Evolutionary conservation across 2,888 invertebrate species (phyloP), one percentile per base, ranked within the genome.

Genomic region (Kuschelorhynchus macadamiae): DNA sequence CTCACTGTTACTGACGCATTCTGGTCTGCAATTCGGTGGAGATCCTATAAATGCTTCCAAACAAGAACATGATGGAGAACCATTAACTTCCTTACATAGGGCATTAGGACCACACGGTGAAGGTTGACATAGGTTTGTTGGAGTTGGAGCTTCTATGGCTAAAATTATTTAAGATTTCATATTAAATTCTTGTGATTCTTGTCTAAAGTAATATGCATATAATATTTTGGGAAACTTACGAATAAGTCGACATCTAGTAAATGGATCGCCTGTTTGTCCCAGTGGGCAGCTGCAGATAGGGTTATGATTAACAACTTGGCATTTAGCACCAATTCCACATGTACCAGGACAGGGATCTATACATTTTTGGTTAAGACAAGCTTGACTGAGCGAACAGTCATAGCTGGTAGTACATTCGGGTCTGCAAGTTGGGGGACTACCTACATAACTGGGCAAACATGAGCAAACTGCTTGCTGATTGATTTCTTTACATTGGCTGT

Each of bases 301-400:
- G 61, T 88, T 85, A 71, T 89, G 94, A 77, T 94, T 93, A 57
- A 92, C 88, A 12, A 92, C 92, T 76, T 91, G 90, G 79, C 95
- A 95, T 62, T 90, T 86, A 0, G 94, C 91, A 78, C 90, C 90
- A 55, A 87, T 83, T 8, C 93, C 95, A 79, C 95, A 95, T 76
- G 91, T 91, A 71, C 91, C 91, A n/a, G 89, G 88, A 76, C 95
- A 95, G 3, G 95, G 95, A 83, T 95, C 90, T n/a, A 87, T 84
- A 79, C 96, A 96, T 83, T 93, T 93, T 65, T 91, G 91, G 68
- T 90, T 88, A 32, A 92, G 85, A 78, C 96, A 96, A 14, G 94
- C 91, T 79, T 88, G 89, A 78, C 92, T 90, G 52, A 88, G 84
- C 0, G 91, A 85, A 82, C 95, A 96, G 78, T 95, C 94, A 0